A percentile compares a stretch with the other conserved stretches of the same genome.
These are phyloP conservation scores for Sitophilus oryzae DNA, from an alignment of 1,140 invertebrate species.

Conservation along the genomic window DNA sequence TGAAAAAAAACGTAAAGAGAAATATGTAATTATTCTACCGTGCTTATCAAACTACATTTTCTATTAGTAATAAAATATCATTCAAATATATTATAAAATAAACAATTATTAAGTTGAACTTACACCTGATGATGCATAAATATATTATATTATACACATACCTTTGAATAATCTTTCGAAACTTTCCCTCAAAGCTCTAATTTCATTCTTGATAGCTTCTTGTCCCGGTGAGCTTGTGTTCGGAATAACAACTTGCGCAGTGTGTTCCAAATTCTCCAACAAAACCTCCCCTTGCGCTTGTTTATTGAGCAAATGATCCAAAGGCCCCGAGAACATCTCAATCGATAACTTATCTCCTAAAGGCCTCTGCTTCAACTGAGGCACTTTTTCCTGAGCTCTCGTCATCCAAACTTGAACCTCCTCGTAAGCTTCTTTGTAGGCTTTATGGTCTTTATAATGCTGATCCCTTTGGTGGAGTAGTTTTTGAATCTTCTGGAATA, in stretches of 20 bases:
- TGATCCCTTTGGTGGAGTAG: constrained; percentile 72
- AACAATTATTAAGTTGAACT: too few species aligned
- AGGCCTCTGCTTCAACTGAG: constrained; percentile 75
- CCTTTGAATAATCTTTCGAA: constrained; percentile 72
- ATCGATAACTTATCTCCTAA: constrained; percentile 82
- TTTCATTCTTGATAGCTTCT: constrained; percentile 76
- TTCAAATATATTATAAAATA: too few species aligned
- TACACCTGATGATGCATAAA: too few species aligned
- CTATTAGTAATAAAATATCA: too few species aligned
- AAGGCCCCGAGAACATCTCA: constrained; percentile 78
- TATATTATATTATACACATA: constrained; percentile 42
- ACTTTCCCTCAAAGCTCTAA: constrained; percentile 72
- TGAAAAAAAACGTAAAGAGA: constrained; percentile 42
- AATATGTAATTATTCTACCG: background rate
- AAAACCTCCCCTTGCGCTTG: constrained; percentile 85
- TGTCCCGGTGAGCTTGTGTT: constrained; percentile 75
- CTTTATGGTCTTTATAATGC: constrained; percentile 79
- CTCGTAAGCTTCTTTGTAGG: constrained; percentile 85
- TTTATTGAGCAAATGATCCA: constrained; percentile 81
- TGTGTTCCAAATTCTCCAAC: constrained; percentile 78
- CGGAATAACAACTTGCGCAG: constrained; percentile 77
- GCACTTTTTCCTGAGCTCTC: constrained; percentile 81
- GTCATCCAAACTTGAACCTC: constrained; percentile 80
- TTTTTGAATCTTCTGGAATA: constrained; percentile 64
- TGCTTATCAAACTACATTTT: too few species aligned